Evolutionary conservation across 1,140 invertebrate genomes (phyloP), one percentile per base, ranked within the genome.

Genomic region (Drosophila teissieri): DNA sequence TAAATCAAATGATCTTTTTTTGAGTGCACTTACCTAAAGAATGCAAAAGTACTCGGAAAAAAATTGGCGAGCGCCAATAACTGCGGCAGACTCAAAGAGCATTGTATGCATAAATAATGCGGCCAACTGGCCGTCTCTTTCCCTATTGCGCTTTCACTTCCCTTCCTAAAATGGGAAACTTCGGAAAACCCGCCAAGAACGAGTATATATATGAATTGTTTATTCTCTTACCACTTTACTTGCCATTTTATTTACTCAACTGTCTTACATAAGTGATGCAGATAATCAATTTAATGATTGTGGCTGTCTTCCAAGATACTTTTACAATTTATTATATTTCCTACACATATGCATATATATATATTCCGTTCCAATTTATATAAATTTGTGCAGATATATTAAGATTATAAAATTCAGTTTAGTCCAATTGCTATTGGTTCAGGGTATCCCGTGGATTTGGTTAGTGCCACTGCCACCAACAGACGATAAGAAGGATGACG

Each of bases 71-170:
- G 69, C 64, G 68, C 56, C 83, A 80, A 88, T 89, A 89, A 80
- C 80, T 77, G 83, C 80, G 63, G 84, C 83, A 89, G 83, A 89
- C 83, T 88, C 84, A 88, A 88, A 88, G 83, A 80, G 80, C 84
- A 80, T 84, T 89, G 80, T 82, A 89, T 88, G 83, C 83, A 88
- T 88, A 88, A 89, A 88, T 88, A 88, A 88, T 89, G 76, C 72
- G 84, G 70, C 60, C 62, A 39, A 61, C 27, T 39, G 57, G 46
- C 14, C 40, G 10, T 27, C 48, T 51, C 58, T 36, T 45, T 17
- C 39, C n/a, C 56, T 40, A 67, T 62, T 14, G 15, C 31, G 24
- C 1, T 27, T 34, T 51, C 27, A 39, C 44, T 52, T 17, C 49
- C n/a, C 31, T 36, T 14, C 27, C 24, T 17, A 49, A 27, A 4